Base-by-base conservation (phyloP, 2,797 vertebrate species). In the Gymnoscopelus microlampas region DNA sequence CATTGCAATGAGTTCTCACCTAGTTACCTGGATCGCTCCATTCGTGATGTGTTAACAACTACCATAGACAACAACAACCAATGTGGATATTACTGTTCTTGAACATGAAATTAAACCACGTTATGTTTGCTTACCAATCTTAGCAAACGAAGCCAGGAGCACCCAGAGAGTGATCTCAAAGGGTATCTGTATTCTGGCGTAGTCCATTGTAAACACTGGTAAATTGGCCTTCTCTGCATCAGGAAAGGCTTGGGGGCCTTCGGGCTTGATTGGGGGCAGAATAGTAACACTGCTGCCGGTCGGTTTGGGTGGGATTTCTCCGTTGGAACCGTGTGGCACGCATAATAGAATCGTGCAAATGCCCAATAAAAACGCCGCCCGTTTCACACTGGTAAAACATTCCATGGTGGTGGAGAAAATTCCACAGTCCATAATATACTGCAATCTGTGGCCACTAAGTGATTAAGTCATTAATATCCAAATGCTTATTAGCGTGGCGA, bases 131-230 rank as follows among this genome's bases (percentile, higher is more conserved):
- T 96, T 90, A 98, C 97, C 97, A 61, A 98, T 97, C 90, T 98
- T 98, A 73, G 97, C 96, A 60, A 99, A 94, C 3, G 96, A 99
- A 10, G 97, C 97, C 74, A 98, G 90, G 68, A 98, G 86, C 70
- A 98, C 94, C 96, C 96, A 98, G 5, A 98, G 89, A 5, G 97
- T 98, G 87, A 98, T 96, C 91, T 99, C 97, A 87, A 98, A 96
- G 1, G 97, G 97, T 47, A 98, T 92, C 80, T 98, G 97, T 79
- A 99, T 96, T 68, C 97, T 95, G 2, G 93, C 84, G 73, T 99
- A 98, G 79, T 99, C 91, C 89, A 97, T 88, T 3, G 94, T 94
- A 83, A 99, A 98, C 72, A 97, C 92, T 0, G 95, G 95, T 14
- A 98, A 84, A 19, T 92, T 86, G 1, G 85, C 84, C 74, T 95